These are phyloP conservation scores for Anas platyrhynchos DNA, from an alignment of 2,113 vertebrate species.

Conservation along the genomic window DNA sequence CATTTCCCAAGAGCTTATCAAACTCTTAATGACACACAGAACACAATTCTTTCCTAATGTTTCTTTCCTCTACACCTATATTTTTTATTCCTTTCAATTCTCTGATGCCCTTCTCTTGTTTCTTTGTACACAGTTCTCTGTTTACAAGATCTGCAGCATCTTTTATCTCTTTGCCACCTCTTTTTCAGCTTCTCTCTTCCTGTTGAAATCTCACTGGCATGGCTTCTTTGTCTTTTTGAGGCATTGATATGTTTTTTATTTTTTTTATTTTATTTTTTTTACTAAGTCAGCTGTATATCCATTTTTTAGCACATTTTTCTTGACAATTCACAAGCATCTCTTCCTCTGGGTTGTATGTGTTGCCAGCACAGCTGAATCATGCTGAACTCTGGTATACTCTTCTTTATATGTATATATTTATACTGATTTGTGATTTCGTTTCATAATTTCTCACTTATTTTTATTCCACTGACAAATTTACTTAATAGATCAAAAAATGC, in stretches of 20 bases:
- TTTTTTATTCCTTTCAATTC: slow-evolving; percentile 11
- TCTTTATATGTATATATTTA: neutral
- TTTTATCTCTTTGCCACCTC: slow-evolving; percentile 5
- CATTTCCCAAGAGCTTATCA: neutral
- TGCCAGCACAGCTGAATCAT: neutral
- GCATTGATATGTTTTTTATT: neutral
- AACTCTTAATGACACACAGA: neutral
- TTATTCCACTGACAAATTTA: neutral
- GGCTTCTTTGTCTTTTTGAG: neutral
- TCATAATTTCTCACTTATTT: neutral
- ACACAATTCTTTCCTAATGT: neutral
- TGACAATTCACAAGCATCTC: neutral
- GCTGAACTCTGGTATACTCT: neutral
- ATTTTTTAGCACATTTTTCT: neutral
- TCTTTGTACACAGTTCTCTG: neutral
- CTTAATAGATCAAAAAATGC: neutral
- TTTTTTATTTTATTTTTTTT: neutral
- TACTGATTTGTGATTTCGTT: neutral
- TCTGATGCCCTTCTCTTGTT: neutral
- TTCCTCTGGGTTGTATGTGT: neutral
- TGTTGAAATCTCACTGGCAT: neutral
- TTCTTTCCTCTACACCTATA: neutral
- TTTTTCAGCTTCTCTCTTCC: neutral
- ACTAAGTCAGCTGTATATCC: neutral
- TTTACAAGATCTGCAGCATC: neutral